A percentile compares a stretch with the other conserved stretches of the same genome.
Conservation (phyloP, 2,888 invertebrate species). For the Andricus quercusramuli region DNA sequence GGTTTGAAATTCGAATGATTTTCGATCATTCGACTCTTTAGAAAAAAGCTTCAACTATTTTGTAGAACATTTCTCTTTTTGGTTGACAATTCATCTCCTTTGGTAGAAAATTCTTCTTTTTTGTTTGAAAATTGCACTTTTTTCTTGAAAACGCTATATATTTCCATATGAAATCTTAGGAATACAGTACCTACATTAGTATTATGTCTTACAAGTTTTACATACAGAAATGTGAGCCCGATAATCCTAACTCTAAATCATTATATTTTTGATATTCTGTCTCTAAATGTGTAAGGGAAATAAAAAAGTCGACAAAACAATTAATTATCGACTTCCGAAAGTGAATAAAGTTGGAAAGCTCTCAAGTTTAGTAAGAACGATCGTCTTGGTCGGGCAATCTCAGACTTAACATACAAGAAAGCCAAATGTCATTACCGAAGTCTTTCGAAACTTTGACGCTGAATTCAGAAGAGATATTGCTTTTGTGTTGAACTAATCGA, state of each 20-base stretch:
- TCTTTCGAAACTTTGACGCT: slow-evolving; percentile 18
- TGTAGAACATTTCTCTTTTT: no score
- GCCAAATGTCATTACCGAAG: slow-evolving; percentile 33
- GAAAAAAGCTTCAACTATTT: no score
- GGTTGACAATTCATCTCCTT: no score
- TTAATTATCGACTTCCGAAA: not conserved
- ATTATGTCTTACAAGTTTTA: no score
- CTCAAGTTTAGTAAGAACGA: not conserved
- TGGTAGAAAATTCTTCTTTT: no score
- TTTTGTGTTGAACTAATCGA: slow-evolving; percentile 29
- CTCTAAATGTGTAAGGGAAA: not conserved
- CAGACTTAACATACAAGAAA: not conserved
- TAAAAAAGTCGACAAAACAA: not conserved
- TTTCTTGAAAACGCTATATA: no score
- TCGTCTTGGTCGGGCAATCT: not conserved
- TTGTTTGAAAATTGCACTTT: no score
- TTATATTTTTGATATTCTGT: not conserved
- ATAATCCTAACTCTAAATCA: not conserved
- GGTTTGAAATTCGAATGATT: no score
- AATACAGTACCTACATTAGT: no score
- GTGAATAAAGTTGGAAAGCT: not conserved
- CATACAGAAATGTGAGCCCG: no score
- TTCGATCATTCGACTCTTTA: no score
- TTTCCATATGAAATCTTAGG: no score
- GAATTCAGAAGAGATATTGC: slow-evolving; percentile 29